phyloP scores from a whole-genome alignment of 2,888 invertebrate species.

The Tinea semifulvella region DNA sequence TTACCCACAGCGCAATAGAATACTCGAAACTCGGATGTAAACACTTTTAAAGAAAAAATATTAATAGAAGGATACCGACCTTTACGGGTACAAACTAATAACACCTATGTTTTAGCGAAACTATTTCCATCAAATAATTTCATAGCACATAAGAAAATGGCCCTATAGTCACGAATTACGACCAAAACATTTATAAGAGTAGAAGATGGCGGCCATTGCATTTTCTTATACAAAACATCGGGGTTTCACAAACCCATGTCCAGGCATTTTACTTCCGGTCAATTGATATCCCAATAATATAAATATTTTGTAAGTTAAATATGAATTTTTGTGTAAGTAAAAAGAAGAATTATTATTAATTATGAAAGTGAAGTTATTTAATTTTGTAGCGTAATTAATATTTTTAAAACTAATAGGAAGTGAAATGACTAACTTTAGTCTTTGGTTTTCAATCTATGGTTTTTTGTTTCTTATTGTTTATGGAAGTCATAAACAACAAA shows the following conservation, averaged over 20 bases:
- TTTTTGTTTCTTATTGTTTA: slow-evolving; percentile 2
- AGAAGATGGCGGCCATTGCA: slow-evolving; percentile 88
- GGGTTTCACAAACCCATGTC: slow-evolving; percentile 62
- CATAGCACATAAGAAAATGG: slow-evolving; percentile 54
- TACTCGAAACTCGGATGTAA: slow-evolving; percentile 74
- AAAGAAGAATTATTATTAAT: not conserved
- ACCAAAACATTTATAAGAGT: slow-evolving; percentile 83
- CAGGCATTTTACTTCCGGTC: slow-evolving; percentile 42
- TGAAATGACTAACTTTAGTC: not conserved
- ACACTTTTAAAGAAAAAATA: slow-evolving; percentile 66
- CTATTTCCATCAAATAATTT: slow-evolving; percentile 50
- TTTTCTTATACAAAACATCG: slow-evolving; percentile 81
- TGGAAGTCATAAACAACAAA: slow-evolving; percentile 4
- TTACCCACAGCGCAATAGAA: slow-evolving; percentile 64
- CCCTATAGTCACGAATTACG: slow-evolving; percentile 62
- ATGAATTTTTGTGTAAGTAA: too few relatives aligned
- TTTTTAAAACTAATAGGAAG: not conserved
- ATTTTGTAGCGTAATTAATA: slow-evolving; percentile 3
- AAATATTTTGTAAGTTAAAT: too few relatives aligned
- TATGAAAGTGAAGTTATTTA: not conserved
- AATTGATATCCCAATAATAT: slow-evolving; percentile 18
- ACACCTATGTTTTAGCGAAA: slow-evolving; percentile 50
- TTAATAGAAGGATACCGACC: slow-evolving; percentile 46
- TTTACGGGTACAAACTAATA: slow-evolving; percentile 37
- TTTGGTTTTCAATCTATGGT: slow-evolving; percentile 5